phyloP scores from a whole-genome alignment of 2,797 vertebrate genomes.

The Gymnothorax javanicus region DNA sequence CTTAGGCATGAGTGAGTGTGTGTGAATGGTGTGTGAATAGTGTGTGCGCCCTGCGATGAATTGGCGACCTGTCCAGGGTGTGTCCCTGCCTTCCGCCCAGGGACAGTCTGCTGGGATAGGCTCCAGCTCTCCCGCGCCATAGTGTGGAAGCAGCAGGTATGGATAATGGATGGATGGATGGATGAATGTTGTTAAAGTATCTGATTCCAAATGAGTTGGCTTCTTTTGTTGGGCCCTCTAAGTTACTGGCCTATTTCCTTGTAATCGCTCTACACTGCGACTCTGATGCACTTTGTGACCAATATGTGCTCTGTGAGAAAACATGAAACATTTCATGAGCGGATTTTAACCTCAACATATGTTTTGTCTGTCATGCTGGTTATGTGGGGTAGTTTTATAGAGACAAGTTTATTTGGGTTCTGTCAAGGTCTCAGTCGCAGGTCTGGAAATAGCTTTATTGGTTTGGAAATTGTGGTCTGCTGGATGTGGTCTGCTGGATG shows the following conservation, averaged over 20 bases:
- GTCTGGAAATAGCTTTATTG: constrained; percentile 12
- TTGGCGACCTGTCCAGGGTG: too few species aligned
- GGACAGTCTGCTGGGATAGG: too few species aligned
- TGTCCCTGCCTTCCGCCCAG: too few species aligned
- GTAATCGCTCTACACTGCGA: not conserved
- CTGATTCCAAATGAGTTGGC: too few species aligned
- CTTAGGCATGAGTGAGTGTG: too few species aligned
- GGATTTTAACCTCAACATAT: not conserved
- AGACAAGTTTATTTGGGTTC: not conserved
- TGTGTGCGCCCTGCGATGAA: too few species aligned
- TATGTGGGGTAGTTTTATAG: not conserved
- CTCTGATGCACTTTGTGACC: not conserved
- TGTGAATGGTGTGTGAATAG: too few species aligned
- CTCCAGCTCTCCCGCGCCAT: too few species aligned
- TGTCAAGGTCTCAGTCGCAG: not conserved
- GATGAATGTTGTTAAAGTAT: too few species aligned
- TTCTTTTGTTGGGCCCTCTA: not conserved
- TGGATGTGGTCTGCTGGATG: not conserved
- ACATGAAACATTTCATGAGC: not conserved
- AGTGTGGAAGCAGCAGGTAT: too few species aligned
- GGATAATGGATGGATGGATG: too few species aligned
- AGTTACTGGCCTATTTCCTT: not conserved
- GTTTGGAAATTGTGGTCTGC: not conserved
- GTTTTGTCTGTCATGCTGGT: not conserved
- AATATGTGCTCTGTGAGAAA: not conserved